Evolutionary conservation across 2,888 invertebrate genomes (phyloP).

Genomic region (Mellilla xanthometata): DNA sequence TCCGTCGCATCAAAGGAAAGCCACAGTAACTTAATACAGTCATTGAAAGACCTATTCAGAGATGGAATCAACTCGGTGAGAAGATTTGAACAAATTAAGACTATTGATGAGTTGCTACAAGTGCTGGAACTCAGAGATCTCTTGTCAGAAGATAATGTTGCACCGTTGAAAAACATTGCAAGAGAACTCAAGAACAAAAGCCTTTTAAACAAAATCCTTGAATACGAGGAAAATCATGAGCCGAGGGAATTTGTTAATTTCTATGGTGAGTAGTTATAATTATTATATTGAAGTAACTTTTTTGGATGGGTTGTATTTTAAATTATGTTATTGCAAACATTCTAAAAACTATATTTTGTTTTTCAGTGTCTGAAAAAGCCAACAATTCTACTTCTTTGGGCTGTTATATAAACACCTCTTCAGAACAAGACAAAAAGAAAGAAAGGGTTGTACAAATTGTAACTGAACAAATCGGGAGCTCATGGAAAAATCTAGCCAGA

Average conservation of each 20-base stretch:
- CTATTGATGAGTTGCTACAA: conserved; percentile 54
- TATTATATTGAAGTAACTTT: too few species aligned
- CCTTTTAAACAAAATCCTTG: conserved; percentile 44
- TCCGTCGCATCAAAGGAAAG: conserved; percentile 48
- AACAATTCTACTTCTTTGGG: conserved; percentile 28
- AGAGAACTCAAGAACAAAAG: conserved; percentile 44
- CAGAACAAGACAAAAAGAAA: conserved; percentile 42
- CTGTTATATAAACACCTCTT: conserved; percentile 35
- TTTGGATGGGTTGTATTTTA: too few species aligned
- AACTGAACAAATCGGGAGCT: conserved; percentile 58
- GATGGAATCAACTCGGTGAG: conserved; percentile 65
- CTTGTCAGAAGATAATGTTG: conserved; percentile 60
- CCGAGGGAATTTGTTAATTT: conserved; percentile 42
- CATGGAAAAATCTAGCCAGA: conserved; percentile 66
- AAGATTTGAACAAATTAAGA: conserved; percentile 58
- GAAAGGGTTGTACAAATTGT: conserved; percentile 57
- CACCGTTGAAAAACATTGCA: conserved; percentile 58
- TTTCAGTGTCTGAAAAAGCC: conserved; percentile 38
- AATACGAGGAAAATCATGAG: conserved; percentile 49
- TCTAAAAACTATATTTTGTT: neutral
- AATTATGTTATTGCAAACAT: neutral
- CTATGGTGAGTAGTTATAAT: conserved; percentile 47
- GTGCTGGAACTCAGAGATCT: conserved; percentile 63
- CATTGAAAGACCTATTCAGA: conserved; percentile 57
- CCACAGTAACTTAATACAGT: conserved; percentile 47